Evolutionary conservation across 2,797 vertebrate species (phyloP).

Genomic region (Triplophysa bombifrons): DNA sequence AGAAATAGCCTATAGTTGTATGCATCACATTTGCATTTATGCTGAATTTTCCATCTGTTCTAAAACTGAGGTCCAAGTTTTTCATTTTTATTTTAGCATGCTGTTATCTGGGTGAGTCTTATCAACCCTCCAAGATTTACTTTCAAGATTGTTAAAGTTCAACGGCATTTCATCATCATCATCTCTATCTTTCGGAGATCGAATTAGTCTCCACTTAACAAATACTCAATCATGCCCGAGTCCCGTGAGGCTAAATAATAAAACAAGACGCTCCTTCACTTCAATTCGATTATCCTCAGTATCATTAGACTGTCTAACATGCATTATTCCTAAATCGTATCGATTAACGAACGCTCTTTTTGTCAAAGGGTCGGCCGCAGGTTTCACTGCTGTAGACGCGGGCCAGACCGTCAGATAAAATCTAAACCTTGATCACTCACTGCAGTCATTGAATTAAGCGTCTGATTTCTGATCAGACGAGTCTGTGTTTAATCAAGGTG

Average conservation of each 20-base stretch:
- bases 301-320: slow-evolving; percentile 65
- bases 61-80: neutral
- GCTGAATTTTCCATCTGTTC: neutral
- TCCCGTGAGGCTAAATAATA: slow-evolving; percentile 38
- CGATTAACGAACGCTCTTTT: slow-evolving; percentile 54
- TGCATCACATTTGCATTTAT: too few species aligned
- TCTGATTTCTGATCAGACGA: slow-evolving; percentile 58
- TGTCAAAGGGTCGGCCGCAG: slow-evolving; percentile 39
- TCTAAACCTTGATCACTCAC: slow-evolving; percentile 63
- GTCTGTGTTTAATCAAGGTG: slow-evolving; percentile 67
- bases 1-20: too few species aligned
- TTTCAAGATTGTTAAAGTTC: neutral
- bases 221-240: slow-evolving; percentile 49
- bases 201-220: slow-evolving; percentile 59
- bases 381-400: slow-evolving; percentile 56
- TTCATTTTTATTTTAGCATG: neutral
- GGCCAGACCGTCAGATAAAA: slow-evolving; percentile 55
- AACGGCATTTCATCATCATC: slow-evolving; percentile 43
- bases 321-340: slow-evolving; percentile 58
- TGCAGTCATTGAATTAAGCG: slow-evolving; percentile 62
- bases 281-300: slow-evolving; percentile 60
- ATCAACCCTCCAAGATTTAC: neutral
- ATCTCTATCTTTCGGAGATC: slow-evolving; percentile 49
- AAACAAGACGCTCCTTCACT: slow-evolving; percentile 38
- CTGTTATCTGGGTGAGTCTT: neutral